Percentiles rank a stretch among this genome's conserved stretches.
These are phyloP conservation scores for Salvelinus sp. DNA, from an alignment of 2,113 vertebrate genomes.

Conservation along the genomic window DNA sequence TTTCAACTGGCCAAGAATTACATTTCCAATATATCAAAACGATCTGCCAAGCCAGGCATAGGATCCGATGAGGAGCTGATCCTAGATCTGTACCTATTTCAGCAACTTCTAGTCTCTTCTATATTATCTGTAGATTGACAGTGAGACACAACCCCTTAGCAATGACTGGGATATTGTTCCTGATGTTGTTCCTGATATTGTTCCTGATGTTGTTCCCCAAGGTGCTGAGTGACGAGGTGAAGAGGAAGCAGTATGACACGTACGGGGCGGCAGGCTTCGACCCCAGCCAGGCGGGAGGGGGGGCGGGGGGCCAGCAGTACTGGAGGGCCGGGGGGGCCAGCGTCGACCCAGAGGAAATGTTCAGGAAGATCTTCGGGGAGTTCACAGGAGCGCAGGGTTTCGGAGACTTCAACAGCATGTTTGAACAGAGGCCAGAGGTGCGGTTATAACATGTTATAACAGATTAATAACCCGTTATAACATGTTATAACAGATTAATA, in stretches of 20 bases:
- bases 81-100: too few species aligned
- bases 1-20: too few species aligned
- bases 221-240: constrained; percentile 91
- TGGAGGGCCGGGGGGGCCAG: constrained; percentile 80
- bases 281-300: constrained; percentile 40
- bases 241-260: constrained; percentile 89
- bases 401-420: constrained; percentile 81
- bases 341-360: constrained; percentile 90
- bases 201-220: constrained; percentile 39
- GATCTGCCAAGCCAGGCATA: too few species aligned
- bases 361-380: constrained; percentile 94
- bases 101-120: too few species aligned
- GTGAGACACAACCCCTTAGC: neutral
- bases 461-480: too few species aligned
- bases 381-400: constrained; percentile 82
- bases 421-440: constrained; percentile 80
- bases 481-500: too few species aligned
- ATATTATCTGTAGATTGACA: neutral
- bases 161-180: neutral
- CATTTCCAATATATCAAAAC: too few species aligned
- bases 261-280: constrained; percentile 85
- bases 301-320: constrained; percentile 63
- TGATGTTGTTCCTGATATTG: too few species aligned
- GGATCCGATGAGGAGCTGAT: too few species aligned
- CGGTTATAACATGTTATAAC: neutral